Conservation (phyloP, 2,113 vertebrate species). For the Oenanthe oenanthe region DNA sequence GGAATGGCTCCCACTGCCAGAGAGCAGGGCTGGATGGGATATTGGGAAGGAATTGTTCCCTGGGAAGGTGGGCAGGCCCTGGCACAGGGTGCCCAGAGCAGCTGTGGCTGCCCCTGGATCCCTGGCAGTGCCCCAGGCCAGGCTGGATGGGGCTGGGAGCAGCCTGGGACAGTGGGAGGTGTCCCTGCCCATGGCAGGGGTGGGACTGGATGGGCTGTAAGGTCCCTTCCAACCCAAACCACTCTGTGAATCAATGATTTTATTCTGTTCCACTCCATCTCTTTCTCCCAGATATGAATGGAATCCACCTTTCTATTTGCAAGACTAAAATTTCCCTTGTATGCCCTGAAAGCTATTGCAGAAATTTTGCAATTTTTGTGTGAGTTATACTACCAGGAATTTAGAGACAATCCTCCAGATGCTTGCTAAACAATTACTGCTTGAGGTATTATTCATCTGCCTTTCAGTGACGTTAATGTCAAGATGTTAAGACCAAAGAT, state of each 20-base stretch:
- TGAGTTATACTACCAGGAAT: background rate
- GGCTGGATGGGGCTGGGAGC: rapidly evolving
- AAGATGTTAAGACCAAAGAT: background rate
- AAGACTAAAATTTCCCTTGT: background rate
- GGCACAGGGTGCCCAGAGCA: background rate
- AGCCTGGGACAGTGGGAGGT: rapidly evolving
- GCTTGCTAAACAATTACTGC: background rate
- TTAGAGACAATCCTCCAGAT: background rate
- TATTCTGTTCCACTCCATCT: background rate
- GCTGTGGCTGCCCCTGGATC: background rate
- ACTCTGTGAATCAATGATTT: background rate
- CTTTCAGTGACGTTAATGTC: background rate
- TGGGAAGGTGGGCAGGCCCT: rapidly evolving
- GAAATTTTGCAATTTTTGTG: background rate
- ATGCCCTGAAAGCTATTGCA: background rate
- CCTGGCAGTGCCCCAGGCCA: background rate
- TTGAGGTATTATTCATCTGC: background rate
- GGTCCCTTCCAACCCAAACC: background rate
- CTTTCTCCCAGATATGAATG: background rate
- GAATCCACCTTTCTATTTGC: background rate
- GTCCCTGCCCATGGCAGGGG: background rate
- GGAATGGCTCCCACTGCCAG: background rate
- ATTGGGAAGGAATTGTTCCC: rapidly evolving
- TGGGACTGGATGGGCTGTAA: background rate
- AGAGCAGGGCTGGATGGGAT: rapidly evolving